Evolutionary conservation across 2,888 invertebrate genomes (phyloP), one percentile per base, ranked within the genome.

Genomic region (Pterostichus madidus): DNA sequence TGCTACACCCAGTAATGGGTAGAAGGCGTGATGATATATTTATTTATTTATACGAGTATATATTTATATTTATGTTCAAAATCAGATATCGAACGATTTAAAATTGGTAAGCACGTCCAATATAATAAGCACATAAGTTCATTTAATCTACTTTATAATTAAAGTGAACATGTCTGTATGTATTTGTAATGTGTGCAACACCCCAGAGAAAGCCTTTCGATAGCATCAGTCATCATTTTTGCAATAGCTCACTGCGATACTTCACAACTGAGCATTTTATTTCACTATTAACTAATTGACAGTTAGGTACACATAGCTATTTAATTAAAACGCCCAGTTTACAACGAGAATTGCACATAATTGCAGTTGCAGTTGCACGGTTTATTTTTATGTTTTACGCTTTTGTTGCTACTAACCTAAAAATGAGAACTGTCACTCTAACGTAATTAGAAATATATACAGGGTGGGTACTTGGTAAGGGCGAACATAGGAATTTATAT

Each of bases 261-360:
- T 56, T 52, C 52, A 39, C 8, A 5, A 52, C 52, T 52, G n/a
- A 56, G 5, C n/a, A 13, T 56, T 56, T 56, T 56, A 56, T 56
- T 56, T 56, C 56, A 56, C 56, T 56, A 56, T 56, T 56, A 56
- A 56, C 56, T 56, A 56, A 56, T 56, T 53, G 53, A 53, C 17
- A 53, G 53, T 53, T 56, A 10, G 17, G 56, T 17, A 13, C 17
- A 56, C 17, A 8, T 17, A 56, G 3, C 56, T 56, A 52, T 17
- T 56, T 56, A 31, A 56, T 56, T 56, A 56, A 56, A 56, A 56
- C 56, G 17, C 56, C 56, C 8, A 6, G 31, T 24, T 61, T 8
- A n/a, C 61, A 17, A 8, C 35, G 31, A 8, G 24, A 61, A 17
- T 13, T 61, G 6, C n/a, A 17, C 24, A 31, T 61, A 61, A 61